These are phyloP conservation scores for Echeneis naucrates DNA, from an alignment of 2,797 vertebrate genomes.

Conservation along the genomic window DNA sequence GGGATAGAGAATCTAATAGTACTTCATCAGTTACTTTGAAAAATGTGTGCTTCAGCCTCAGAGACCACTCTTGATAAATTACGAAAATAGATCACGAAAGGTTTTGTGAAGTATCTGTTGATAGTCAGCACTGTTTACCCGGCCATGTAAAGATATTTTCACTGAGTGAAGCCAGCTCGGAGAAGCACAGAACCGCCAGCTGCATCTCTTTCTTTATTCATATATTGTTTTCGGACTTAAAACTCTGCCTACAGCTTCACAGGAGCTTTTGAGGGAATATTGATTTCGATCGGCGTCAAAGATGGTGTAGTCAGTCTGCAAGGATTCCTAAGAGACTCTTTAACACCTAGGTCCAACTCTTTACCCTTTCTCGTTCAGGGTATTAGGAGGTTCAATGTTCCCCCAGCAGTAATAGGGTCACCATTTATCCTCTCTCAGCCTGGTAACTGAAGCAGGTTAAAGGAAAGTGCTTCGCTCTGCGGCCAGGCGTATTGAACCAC, in stretches of 20 bases:
- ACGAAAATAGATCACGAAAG: constrained; percentile 47
- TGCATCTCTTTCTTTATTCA: constrained; percentile 12
- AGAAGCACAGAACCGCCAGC: constrained; percentile 5
- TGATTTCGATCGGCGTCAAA: constrained; percentile 58
- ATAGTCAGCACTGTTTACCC: constrained; percentile 49
- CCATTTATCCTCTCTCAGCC: constrained; percentile 57
- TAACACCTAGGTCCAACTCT: constrained; percentile 43
- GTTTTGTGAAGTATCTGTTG: constrained; percentile 48
- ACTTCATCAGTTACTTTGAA: constrained; percentile 46
- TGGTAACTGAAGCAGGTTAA: constrained; percentile 63
- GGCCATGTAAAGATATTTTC: constrained; percentile 20
- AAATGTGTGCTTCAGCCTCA: constrained; percentile 41
- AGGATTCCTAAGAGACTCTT: constrained; percentile 49
- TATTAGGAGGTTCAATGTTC: constrained; percentile 55
- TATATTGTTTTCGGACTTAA: constrained; percentile 20
- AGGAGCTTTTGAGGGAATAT: constrained; percentile 38
- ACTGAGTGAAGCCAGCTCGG: constrained; percentile 22
- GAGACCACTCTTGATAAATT: constrained; percentile 48
- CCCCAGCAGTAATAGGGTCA: constrained; percentile 43
- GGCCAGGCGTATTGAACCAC: constrained; percentile 2
- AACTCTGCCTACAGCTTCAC: constrained; percentile 27
- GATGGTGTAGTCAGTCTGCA: constrained; percentile 42
- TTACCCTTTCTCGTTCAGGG: constrained; percentile 50
- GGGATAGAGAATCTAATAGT: constrained; percentile 45
- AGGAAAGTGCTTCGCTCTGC: constrained; percentile 27